Conservation (phyloP, 2,113 vertebrate species). For the Sclerurus mexicanus region DNA sequence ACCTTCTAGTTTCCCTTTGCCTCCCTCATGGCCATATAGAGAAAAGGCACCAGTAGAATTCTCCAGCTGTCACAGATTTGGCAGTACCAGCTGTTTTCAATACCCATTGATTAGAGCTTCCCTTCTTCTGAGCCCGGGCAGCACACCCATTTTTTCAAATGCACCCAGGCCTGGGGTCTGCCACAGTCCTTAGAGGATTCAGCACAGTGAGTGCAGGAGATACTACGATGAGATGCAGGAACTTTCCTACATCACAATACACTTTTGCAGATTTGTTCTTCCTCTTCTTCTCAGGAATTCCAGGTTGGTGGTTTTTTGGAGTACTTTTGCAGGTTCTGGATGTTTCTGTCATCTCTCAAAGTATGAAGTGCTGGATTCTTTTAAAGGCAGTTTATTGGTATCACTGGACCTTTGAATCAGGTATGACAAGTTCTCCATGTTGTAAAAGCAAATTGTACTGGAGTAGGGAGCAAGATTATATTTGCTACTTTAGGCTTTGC, state of each 20-base stretch:
- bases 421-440: not conserved
- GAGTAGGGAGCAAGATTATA: not conserved
- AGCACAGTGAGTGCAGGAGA: fast-evolving
- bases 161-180: fast-evolving
- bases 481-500: not conserved
- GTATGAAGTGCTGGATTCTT: not conserved
- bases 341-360: not conserved
- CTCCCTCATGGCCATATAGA: not conserved
- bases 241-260: fast-evolving
- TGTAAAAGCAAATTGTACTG: not conserved
- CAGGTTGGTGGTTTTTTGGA: not conserved
- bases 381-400: not conserved
- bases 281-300: not conserved
- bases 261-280: not conserved
- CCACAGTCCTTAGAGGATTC: fast-evolving
- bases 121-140: not conserved
- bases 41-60: not conserved
- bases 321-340: not conserved
- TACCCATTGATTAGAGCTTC: not conserved
- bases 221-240: not conserved
- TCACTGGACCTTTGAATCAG: not conserved
- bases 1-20: not conserved
- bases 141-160: not conserved
- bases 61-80: not conserved
- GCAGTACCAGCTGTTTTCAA: not conserved